phyloP scores from a whole-genome alignment of 2,113 vertebrate species.

The Neotoma lepida region DNA sequence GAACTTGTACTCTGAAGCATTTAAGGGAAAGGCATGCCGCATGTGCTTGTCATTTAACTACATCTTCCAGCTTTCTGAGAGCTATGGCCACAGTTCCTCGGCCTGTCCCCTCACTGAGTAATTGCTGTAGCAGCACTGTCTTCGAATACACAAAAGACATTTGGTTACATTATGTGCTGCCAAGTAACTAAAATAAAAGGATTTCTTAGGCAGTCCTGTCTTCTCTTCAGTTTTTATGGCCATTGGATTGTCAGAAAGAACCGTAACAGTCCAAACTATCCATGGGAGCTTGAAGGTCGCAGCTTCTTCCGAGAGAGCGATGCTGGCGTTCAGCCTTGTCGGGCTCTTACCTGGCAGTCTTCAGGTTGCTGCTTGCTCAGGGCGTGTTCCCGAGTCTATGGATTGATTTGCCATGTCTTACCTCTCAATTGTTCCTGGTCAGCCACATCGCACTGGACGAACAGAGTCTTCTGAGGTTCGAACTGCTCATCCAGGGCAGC shows the following conservation, averaged over 20 bases:
- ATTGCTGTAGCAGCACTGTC: constrained; percentile 48
- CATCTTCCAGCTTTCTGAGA: constrained; percentile 17
- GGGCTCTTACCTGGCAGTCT: not conserved
- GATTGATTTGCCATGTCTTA: constrained; percentile 76
- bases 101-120: not conserved
- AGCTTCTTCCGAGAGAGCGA: not conserved
- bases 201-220: constrained; percentile 49
- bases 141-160: constrained; percentile 59
- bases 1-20: not conserved
- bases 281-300: not conserved
- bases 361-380: constrained; percentile 49
- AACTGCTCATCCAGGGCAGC: constrained; percentile 89
- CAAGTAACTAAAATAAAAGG: constrained; percentile 64
- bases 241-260: not conserved
- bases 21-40: not conserved
- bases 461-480: constrained; percentile 88
- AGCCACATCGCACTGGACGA: constrained; percentile 94
- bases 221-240: not conserved
- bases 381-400: not conserved
- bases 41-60: not conserved
- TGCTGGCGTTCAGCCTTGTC: not conserved
- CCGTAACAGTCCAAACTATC: not conserved
- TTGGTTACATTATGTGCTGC: constrained; percentile 62
- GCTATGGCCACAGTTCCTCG: not conserved
- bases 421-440: constrained; percentile 90